Base-by-base conservation (phyloP, 1,140 invertebrate species). In the Chrysoperla carnea region DNA sequence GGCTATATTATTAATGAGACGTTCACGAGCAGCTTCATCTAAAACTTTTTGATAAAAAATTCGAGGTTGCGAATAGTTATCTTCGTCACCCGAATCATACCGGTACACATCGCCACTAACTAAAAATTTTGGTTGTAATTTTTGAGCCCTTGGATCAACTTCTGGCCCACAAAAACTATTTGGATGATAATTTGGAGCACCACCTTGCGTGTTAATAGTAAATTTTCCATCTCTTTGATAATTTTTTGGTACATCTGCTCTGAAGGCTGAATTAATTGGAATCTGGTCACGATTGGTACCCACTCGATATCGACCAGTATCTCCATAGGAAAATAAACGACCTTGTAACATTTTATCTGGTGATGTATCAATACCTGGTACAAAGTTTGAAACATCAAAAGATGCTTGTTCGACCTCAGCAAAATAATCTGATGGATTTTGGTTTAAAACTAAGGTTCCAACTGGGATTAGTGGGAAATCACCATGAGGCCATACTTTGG, bases 271-370 rank as follows among this genome's bases (percentile, higher is more conserved):
- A 60, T 98, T 98, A n/a, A 98, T 88, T 6, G 92, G 85, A 35
- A 98, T 70, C 59, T 96, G 89, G 36, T 84, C 67, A 63, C 84
- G 93, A 60, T 98, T 98, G 0, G 85, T 72, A 33, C 94, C 94
- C 35, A 98, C 69, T 15, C 93, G 78, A 23, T 55, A 49, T 45
- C 88, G 75, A 53, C 96, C 92, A 5, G 95, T 93, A 63, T 99
- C 95, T 6, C 75, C 75, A 61, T 99, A 99, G 8, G 90, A 77
- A 59, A 95, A 96, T 6, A 98, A 65, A 49, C 95, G 80, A 33
- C 88, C 92, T 63, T 91, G 87, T 46, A 97, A 66, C 84, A 97
- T 88, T 67, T 92, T 94, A 55, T 98, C 94, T 1, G 88, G 91
- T 23, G 84, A 88, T 9, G 85, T 72, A 56, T 89, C 79, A 56